phyloP scores from a whole-genome alignment of 2,888 invertebrate genomes.

The Eilema caniola region DNA sequence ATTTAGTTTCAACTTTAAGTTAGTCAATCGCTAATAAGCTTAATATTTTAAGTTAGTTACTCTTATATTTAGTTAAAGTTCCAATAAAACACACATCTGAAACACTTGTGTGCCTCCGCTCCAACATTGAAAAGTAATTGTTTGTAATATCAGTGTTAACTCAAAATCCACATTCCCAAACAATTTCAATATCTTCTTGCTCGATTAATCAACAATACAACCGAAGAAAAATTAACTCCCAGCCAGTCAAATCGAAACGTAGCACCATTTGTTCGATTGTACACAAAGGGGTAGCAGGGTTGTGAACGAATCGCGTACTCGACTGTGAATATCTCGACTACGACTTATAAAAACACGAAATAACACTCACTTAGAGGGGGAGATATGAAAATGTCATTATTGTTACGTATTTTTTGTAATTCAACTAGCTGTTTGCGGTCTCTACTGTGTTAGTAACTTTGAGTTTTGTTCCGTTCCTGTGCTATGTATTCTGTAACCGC shows the following conservation, averaged over 20 bases:
- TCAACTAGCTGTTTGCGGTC: not conserved
- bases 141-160: not conserved
- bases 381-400: constrained; percentile 48
- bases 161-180: not conserved
- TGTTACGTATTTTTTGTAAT: constrained; percentile 23
- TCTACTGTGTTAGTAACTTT: not conserved
- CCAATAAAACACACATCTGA: too few relatives aligned
- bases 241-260: constrained; percentile 43
- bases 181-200: constrained; percentile 21
- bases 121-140: not conserved
- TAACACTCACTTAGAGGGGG: constrained; percentile 56
- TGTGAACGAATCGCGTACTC: constrained; percentile 67
- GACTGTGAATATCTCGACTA: constrained; percentile 69
- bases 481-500: too few relatives aligned
- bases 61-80: too few relatives aligned
- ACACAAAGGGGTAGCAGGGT: constrained; percentile 69
- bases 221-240: constrained; percentile 54
- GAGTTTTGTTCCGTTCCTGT: not conserved
- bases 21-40: too few relatives aligned
- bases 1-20: too few relatives aligned
- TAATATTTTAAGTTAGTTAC: too few relatives aligned
- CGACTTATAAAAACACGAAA: constrained; percentile 62
- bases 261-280: constrained; percentile 57
- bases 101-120: too few relatives aligned
- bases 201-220: constrained; percentile 52